Base-by-base conservation (phyloP, 1,140 invertebrate species). In the roundworm (Caenorhabditis elegans) region DNA sequence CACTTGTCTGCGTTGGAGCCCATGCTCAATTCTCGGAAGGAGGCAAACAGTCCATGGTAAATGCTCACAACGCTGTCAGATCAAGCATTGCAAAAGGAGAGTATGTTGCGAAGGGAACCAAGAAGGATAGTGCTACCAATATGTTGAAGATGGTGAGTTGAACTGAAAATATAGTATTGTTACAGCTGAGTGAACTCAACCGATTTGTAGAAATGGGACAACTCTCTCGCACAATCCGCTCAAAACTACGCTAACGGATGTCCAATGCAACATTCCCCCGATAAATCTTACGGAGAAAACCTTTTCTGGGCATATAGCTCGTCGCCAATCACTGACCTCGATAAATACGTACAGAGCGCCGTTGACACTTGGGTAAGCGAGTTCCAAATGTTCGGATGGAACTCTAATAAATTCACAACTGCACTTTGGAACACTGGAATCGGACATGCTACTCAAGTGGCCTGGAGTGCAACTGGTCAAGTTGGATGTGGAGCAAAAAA, bases 371-470 rank as follows among this genome's bases (percentile, higher is more conserved):
- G 79, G 79, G 43, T 51, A 46, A 47, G 36, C 22, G 79, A 81
- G 26, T 81, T 81, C 70, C 60, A 75, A 43, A 17, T 76, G 3
- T 76, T 51, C 65, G 79, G 79, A 53, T 81, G 79, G 79, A 13
- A 17, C 17, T 34, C 26, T 34, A 81, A 76, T 36, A 48, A 31
- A 11, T 76, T 81, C n/a, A 76, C 60, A 3, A 28, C 28, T 11
- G 17, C 26, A 47, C 60, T 81, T 26, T 19, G 34, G 17, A 76
- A 81, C 19, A 31, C 60, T 5, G 79, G 79, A 36, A 36, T 81
- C 24, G 79, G 79, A 36, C 79, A 81, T 76, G 79, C 79, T 24
- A 81, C 79, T 47, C 77, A 80, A 53, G 70, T 80, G 78, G 78
- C 78, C 26, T 80, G 78, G 78, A 31, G 34, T 15, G n/a, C 15